These are phyloP conservation scores for Heteromyza rotundicornis DNA, from an alignment of 2,888 invertebrate species.

Conservation along the genomic window DNA sequence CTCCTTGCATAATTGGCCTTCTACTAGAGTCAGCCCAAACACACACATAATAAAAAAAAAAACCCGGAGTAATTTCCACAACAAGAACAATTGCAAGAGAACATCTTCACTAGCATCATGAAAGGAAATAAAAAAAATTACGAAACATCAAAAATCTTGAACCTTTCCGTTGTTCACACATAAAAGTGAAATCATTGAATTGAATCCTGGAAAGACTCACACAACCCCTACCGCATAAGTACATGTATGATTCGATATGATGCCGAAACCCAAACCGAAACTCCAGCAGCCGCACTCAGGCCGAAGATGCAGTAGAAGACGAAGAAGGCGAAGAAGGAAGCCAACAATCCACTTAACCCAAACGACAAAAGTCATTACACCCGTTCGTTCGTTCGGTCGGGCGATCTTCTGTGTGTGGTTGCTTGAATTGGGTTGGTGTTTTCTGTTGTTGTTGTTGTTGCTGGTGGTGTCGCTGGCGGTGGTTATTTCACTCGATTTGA, in stretches of 20 bases:
- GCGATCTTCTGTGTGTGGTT: not conserved
- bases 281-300: not conserved
- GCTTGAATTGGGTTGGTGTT: constrained; percentile 5
- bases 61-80: constrained; percentile 32
- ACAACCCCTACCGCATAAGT: not conserved
- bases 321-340: constrained; percentile 16
- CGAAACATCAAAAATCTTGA: constrained; percentile 49
- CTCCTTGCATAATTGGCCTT: not conserved
- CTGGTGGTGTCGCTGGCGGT: constrained; percentile 41
- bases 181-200: constrained; percentile 11
- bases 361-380: constrained; percentile 61
- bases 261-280: not conserved
- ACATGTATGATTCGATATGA: too few relatives aligned
- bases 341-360: constrained; percentile 59
- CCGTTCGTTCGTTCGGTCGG: constrained; percentile 37
- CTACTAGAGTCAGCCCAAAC: not conserved
- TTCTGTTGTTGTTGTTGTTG: constrained; percentile 29
- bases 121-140: constrained; percentile 11
- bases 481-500: constrained; percentile 1
- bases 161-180: constrained; percentile 14
- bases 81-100: not conserved
- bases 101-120: constrained; percentile 4
- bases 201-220: not conserved
- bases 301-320: constrained; percentile 28
- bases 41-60: constrained; percentile 19